Evolutionary conservation across 2,113 vertebrate species (phyloP), one percentile per base, ranked within the genome.

Genomic region (Butorides virescens): DNA sequence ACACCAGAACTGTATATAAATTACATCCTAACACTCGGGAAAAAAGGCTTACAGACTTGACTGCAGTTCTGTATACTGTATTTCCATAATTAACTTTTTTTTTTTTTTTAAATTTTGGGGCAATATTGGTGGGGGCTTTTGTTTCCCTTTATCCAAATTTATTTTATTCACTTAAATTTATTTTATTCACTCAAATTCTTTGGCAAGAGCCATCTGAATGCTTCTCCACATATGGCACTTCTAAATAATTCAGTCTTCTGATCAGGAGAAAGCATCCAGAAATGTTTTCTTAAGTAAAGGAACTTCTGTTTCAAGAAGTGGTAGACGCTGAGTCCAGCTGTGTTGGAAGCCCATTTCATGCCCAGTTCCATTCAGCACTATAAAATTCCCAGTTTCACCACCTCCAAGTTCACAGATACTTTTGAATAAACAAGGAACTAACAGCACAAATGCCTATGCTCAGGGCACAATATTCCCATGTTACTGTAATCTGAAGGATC

Each of bases 401-500:
- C 37, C 7, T 56, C 30, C 42, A 74, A 32, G 44, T 68, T 47
- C 37, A 32, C 11, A 62, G 25, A 26, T 15, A 58, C 13, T 86
- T 89, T 62, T 12, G 72, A 87, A 67, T 37, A 42, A 53, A 29
- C 3, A 55, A 76, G 27, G 36, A 61, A n/a, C 83, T 34, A 32
- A 19, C 7, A 30, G 26, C 46, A 74, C 7, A 52, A 86, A 72
- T 32, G 29, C 8, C 12, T 27, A 15, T 23, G 19, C 10, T 12
- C 3, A 59, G 63, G 61, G 46, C 58, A 36, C 11, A 72, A 7
- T 39, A 59, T 98, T 97, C 98, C 98, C 98, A 91, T 70, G 42
- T 97, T 98, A 65, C 67, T 93, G 53, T 96, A 97, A 93, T 98
- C 97, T 76, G 97, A 96, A 55, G 95, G 97, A 86, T 97, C 61